Evolutionary conservation across 1,140 invertebrate genomes (phyloP).

Genomic region (Paralvinella palmiformis): DNA sequence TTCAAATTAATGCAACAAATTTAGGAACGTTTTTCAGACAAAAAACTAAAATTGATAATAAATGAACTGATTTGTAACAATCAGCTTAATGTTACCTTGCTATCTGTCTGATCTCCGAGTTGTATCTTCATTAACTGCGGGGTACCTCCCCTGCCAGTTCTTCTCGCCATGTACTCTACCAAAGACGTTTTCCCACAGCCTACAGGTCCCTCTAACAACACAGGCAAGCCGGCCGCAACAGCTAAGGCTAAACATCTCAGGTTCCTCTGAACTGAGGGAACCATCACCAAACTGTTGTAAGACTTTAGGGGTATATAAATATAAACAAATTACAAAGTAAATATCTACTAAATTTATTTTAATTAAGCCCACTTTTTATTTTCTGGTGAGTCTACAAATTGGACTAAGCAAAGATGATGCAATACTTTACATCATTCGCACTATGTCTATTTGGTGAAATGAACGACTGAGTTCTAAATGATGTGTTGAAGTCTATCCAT

Average conservation of each 20-base stretch:
- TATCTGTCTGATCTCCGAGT: conserved; percentile 95
- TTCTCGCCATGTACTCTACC: conserved; percentile 76
- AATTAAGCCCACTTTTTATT: neutral
- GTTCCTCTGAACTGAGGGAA: conserved; percentile 37
- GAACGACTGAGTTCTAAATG: neutral
- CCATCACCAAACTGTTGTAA: conserved; percentile 31
- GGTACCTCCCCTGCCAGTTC: conserved; percentile 61
- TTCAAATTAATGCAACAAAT: too few relatives aligned
- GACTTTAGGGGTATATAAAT: neutral
- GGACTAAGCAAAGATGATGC: too few relatives aligned
- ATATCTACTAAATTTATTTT: neutral
- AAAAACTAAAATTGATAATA: too few relatives aligned
- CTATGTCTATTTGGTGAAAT: neutral
- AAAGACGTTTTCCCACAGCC: conserved; percentile 91
- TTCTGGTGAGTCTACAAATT: neutral
- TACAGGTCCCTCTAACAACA: conserved; percentile 82
- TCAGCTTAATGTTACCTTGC: too few relatives aligned
- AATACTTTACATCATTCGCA: too few relatives aligned
- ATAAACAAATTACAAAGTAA: neutral
- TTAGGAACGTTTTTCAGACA: too few relatives aligned
- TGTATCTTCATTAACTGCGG: conserved; percentile 71
- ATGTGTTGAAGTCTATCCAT: too few relatives aligned
- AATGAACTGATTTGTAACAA: too few relatives aligned
- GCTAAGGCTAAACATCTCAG: conserved; percentile 43
- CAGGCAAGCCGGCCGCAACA: conserved; percentile 51